Evolutionary conservation across 2,888 invertebrate genomes (phyloP), one percentile per base, ranked within the genome.

Genomic region (Mimumesa dahlbomi): DNA sequence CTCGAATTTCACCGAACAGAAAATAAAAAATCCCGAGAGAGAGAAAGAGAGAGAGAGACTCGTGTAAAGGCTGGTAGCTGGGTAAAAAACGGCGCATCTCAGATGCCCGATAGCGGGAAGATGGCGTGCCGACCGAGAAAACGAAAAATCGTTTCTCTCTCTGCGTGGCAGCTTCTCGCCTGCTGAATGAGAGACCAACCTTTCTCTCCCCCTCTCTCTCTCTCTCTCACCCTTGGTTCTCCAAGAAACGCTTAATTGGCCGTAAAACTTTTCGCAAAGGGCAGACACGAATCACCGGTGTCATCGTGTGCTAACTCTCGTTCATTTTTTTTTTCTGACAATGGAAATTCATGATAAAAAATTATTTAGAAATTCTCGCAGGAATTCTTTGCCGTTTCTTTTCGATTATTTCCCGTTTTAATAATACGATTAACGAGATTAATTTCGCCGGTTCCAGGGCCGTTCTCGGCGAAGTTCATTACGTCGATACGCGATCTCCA

Each of bases 401-500:
- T n/a, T n/a, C n/a, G n/a, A n/a, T n/a, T n/a, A n/a, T n/a, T n/a
- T n/a, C n/a, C n/a, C n/a, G n/a, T n/a, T n/a, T n/a, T n/a, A n/a
- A n/a, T n/a, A n/a, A n/a, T n/a, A n/a, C n/a, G n/a, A n/a, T n/a
- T n/a, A n/a, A n/a, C n/a, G 34, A 11, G n/a, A 34, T 34, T 34
- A n/a, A 11, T n/a, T 34, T n/a, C 34, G n/a, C 11, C 11, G 34
- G 25, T 25, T n/a, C 9, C 3, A 34, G 34, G 9, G 34, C n/a
- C 9, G 11, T 7, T 3, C 16, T 65, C 43, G 34, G 40, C 18
- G 38, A 56, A 70, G 70, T 56, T 72, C 70, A 70, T 72, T 72
- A 72, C 64, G 38, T 64, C 70, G 72, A 72, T 72, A 70, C 59
- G 64, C 64, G 70, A 72, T 73, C 71, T 71, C 61, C 56, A 52